Base-by-base conservation (phyloP, 2,113 vertebrate genomes). In the Myotis davidii region DNA sequence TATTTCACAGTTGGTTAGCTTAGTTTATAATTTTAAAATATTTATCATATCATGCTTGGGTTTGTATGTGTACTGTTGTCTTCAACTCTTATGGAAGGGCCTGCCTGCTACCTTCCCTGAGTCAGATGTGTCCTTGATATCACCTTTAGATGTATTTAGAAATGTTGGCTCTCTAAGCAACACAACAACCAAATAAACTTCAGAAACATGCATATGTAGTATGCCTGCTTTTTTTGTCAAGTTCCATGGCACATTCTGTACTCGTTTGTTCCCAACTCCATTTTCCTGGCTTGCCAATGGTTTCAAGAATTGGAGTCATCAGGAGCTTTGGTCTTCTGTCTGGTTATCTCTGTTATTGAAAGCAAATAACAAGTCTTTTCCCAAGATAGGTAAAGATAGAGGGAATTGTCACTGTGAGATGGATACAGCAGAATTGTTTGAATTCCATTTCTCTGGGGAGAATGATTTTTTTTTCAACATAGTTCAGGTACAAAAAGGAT, bases 1-100 rank as follows among this genome's bases (percentile, higher is more conserved):
- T 92, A 69, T 83, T 93, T 89, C 56, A 93, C n/a, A 90, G 12
- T 37, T 83, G 34, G 32, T 65, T 89, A 83, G 69, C 23, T 42
- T 84, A 50, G 93, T 76, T 93, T 93, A 93, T 54, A 48, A 86
- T 91, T 79, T 95, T 29, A 45, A 89, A 93, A 85, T 85, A 69
- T 21, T 82, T 54, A 34, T 25, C 70, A n/a, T 48, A 69, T 17
- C 3, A 21, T 69, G 5, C 34, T 74, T 78, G 84, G 17, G 16
- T 81, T 42, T 94, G n/a, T 25, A 10, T 84, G 37, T 82, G 7
- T 61, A 52, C 6, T 5, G 2, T 29, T 87, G 45, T 77, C 59
- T 72, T 48, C 11, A 13, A 14, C 16, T 65, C 37, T 70, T 32
- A 27, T 0, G 4, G 52, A 32, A 84, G 12, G 3, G 8, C 20